These are phyloP conservation scores for Sebastes iracundus DNA, from an alignment of 2,797 vertebrate species.

Conservation along the genomic window DNA sequence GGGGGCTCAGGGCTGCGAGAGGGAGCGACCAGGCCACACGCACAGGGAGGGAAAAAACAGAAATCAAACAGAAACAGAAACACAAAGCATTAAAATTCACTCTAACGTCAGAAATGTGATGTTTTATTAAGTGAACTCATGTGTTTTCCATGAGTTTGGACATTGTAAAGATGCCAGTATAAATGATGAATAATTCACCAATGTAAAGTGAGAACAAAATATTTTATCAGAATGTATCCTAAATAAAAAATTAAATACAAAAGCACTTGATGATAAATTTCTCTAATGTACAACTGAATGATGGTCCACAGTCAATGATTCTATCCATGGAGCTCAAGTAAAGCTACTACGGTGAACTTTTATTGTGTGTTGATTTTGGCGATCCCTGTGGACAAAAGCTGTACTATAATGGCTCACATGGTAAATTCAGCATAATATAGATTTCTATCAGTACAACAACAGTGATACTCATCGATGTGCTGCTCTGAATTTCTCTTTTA, in stretches of 20 bases:
- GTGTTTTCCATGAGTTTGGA: not conserved
- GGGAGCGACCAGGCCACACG: not conserved
- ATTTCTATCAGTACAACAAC: too few species aligned
- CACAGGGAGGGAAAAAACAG: not conserved
- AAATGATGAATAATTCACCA: not conserved
- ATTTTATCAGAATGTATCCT: not conserved
- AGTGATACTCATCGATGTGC: too few species aligned
- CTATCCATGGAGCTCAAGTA: not conserved
- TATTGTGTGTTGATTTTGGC: not conserved
- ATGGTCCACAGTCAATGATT: not conserved
- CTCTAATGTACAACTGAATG: not conserved
- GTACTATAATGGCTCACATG: too few species aligned
- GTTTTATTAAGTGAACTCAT: not conserved
- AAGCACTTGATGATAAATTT: not conserved
- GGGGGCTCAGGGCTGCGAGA: conserved; percentile 84
- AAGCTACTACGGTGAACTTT: not conserved
- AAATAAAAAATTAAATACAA: not conserved
- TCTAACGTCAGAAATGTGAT: too few species aligned
- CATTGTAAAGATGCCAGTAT: not conserved
- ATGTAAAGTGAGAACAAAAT: not conserved
- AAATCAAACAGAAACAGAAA: not conserved
- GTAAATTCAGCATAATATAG: too few species aligned
- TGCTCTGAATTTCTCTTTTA: too few species aligned
- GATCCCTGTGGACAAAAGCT: not conserved
- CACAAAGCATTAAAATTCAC: not conserved